A percentile compares a stretch with the other conserved stretches of the same genome.
phyloP scores from a whole-genome alignment of 1,140 invertebrate genomes.

The Schlechtendalia chinensis region DNA sequence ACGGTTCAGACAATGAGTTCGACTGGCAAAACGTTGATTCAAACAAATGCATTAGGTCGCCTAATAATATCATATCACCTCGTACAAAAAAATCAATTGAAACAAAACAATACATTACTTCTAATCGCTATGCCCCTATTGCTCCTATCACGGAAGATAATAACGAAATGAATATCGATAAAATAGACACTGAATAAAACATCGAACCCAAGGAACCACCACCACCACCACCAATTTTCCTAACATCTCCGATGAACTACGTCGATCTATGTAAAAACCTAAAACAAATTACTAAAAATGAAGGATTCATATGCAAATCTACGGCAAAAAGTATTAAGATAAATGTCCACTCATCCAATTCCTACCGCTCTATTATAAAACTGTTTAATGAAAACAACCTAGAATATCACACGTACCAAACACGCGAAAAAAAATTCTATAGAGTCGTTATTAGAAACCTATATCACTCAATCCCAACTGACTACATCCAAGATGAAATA shows the following conservation, averaged over 20 bases:
- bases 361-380: neutral
- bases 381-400: constrained; percentile 27
- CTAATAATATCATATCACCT: neutral
- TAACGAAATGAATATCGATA: too few species aligned
- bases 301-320: too few species aligned
- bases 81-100: neutral
- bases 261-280: neutral
- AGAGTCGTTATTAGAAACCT: constrained; percentile 18
- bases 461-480: neutral
- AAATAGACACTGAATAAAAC: neutral
- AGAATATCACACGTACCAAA: neutral
- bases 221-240: neutral
- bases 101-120: neutral
- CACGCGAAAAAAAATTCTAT: neutral
- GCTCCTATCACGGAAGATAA: neutral
- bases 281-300: neutral
- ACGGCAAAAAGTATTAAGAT: neutral
- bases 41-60: neutral
- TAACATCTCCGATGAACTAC: neutral
- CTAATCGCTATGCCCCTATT: neutral
- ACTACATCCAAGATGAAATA: constrained; percentile 15
- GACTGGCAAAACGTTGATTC: neutral
- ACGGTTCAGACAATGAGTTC: neutral
- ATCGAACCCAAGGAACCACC: neutral
- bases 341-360: neutral